A percentile compares a stretch with the other conserved stretches of the same genome.
phyloP scores from a whole-genome alignment of 2,888 invertebrate species.

The Trisateles emortualis region DNA sequence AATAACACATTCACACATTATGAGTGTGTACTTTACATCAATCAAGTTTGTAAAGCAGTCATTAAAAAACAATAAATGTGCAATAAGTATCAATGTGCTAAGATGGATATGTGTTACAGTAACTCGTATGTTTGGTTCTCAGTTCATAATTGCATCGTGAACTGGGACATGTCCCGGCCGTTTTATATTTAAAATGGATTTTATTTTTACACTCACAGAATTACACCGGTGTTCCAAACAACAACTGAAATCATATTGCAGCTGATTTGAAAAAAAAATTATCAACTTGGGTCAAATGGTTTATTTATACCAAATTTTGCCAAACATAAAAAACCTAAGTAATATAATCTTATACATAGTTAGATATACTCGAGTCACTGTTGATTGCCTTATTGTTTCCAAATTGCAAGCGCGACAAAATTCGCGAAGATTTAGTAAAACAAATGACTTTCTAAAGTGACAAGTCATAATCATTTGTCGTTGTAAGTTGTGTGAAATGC shows the following conservation, averaged over 20 bases:
- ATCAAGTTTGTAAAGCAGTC: constrained; percentile 36
- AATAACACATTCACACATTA: constrained; percentile 47
- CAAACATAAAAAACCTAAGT: too few species aligned
- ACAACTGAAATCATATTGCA: neutral
- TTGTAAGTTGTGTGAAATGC: neutral
- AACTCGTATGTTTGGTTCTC: constrained; percentile 6
- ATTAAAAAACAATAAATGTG: constrained; percentile 52
- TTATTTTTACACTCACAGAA: neutral
- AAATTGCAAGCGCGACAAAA: neutral
- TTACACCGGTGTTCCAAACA: neutral
- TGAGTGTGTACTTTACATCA: constrained; percentile 45
- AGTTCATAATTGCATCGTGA: constrained; percentile 1
- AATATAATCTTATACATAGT: neutral
- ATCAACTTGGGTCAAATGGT: neutral
- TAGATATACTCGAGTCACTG: neutral
- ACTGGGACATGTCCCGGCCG: neutral
- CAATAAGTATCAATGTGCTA: constrained; percentile 24
- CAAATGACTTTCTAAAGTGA: neutral
- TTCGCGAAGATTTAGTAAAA: neutral
- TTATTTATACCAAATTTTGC: neutral
- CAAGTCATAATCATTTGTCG: neutral
- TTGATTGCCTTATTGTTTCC: neutral
- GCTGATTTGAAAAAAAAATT: neutral
- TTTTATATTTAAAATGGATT: neutral
- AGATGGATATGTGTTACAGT: constrained; percentile 12